A percentile compares a stretch with the other conserved stretches of the same genome.
Evolutionary conservation across 2,113 vertebrate species (phyloP).

Genomic region (Onychostruthus taczanowskii): DNA sequence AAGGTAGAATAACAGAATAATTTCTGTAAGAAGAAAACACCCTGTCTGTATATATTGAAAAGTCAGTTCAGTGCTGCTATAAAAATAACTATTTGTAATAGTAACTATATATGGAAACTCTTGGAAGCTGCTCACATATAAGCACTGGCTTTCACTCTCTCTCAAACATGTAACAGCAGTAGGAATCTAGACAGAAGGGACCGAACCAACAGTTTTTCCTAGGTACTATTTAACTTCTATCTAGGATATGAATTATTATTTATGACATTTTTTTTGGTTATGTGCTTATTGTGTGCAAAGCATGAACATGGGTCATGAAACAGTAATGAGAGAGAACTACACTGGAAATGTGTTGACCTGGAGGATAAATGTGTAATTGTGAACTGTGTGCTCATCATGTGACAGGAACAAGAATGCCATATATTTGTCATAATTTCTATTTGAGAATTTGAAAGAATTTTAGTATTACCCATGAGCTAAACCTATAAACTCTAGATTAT

Average conservation of each 20-base stretch:
- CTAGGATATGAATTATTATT: neutral
- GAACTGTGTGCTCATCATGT: neutral
- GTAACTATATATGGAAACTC: conserved; percentile 50
- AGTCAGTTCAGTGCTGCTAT: neutral
- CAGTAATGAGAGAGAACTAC: neutral
- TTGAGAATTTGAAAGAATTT: neutral
- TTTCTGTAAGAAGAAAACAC: conserved; percentile 8
- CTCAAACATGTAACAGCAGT: neutral
- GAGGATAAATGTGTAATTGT: neutral
- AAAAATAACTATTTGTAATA: conserved; percentile 38
- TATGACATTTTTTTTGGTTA: neutral
- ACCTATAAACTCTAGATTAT: neutral
- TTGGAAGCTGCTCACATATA: conserved; percentile 1
- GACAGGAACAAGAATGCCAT: neutral
- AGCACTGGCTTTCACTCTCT: neutral
- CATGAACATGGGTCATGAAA: neutral
- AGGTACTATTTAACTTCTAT: neutral
- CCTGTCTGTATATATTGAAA: neutral
- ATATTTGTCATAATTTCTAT: neutral
- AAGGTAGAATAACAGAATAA: neutral
- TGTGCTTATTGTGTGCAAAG: neutral
- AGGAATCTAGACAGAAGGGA: neutral
- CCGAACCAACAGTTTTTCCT: neutral
- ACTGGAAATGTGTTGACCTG: neutral
- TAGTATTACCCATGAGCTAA: neutral